A percentile compares a stretch with the other conserved stretches of the same genome.
Evolutionary conservation across 1,140 invertebrate genomes (phyloP).

Genomic region (Cyphomyrmex costatus): DNA sequence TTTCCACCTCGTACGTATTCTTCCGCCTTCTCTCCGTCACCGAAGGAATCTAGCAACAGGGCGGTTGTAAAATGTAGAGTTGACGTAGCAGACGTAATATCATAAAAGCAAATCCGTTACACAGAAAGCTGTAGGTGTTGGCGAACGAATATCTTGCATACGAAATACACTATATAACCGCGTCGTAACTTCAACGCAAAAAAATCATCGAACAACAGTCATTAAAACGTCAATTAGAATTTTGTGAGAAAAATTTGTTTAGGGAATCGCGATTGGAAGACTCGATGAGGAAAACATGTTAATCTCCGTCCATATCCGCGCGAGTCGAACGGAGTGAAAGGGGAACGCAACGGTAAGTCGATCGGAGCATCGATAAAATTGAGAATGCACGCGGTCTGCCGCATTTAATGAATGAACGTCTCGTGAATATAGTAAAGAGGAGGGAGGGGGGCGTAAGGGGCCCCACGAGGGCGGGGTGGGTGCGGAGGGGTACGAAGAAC

Average conservation of each 20-base stretch:
- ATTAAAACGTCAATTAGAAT: neutral
- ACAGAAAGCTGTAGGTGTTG: neutral
- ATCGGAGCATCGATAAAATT: conserved; percentile 83
- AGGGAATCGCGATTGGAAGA: neutral
- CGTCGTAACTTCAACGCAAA: neutral
- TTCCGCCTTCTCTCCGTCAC: neutral
- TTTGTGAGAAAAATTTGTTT: neutral
- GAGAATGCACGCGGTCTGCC: conserved; percentile 77
- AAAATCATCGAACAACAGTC: neutral
- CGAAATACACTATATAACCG: neutral
- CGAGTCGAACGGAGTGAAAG: conserved; percentile 40
- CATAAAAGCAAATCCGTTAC: conserved; percentile 43
- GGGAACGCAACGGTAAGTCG: conserved; percentile 66
- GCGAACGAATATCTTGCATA: neutral
- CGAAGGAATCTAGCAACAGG: conserved; percentile 38
- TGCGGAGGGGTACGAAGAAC: conserved; percentile 55
- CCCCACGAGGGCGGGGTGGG: neutral
- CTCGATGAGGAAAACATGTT: conserved; percentile 18
- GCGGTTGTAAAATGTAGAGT: conserved; percentile 53
- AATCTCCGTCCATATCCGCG: conserved; percentile 21
- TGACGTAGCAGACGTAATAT: conserved; percentile 43
- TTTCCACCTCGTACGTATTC: conserved; percentile 45
- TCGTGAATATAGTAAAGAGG: conserved; percentile 79
- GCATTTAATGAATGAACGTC: conserved; percentile 84
- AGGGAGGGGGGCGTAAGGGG: conserved; percentile 53